These are phyloP conservation scores for Camelus bactrianus DNA, from an alignment of 2,113 vertebrate species.

Conservation along the genomic window DNA sequence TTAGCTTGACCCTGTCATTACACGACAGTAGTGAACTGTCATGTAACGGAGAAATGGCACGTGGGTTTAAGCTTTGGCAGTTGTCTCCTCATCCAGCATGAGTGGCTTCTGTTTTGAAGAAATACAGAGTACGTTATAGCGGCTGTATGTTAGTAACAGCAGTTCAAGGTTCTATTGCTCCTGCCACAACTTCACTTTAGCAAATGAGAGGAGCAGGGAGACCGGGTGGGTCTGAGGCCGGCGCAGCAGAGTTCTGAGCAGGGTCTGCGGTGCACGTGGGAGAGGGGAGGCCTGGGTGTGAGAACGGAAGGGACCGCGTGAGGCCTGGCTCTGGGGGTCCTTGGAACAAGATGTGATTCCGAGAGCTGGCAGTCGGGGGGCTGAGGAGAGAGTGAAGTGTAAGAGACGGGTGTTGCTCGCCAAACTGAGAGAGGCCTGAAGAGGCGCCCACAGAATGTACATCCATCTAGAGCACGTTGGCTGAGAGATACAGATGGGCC, in stretches of 20 bases:
- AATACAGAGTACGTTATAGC: not conserved
- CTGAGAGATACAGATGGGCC: not conserved
- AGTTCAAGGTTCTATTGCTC: not conserved
- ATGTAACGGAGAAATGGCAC: not conserved
- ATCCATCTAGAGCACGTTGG: too few species aligned
- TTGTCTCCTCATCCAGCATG: not conserved
- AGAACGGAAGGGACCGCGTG: not conserved
- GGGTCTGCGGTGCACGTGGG: not conserved
- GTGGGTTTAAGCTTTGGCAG: not conserved
- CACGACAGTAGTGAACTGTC: too few species aligned
- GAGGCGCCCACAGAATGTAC: rapidly evolving
- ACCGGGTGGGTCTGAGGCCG: not conserved
- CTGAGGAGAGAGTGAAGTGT: not conserved
- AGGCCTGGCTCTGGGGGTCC: not conserved
- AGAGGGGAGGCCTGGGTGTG: not conserved
- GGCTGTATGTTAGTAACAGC: not conserved
- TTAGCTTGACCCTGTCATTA: not conserved
- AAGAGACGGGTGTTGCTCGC: not conserved
- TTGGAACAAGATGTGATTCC: not conserved
- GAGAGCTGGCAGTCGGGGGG: too few species aligned
- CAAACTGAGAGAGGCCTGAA: not conserved
- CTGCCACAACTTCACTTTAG: not conserved
- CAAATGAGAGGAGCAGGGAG: not conserved
- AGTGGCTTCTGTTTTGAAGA: not conserved
- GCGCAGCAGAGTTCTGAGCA: not conserved